A percentile compares a stretch with the other conserved stretches of the same genome.
phyloP scores from a whole-genome alignment of 1,140 invertebrate genomes.

The Drosophila pseudoananassae region DNA sequence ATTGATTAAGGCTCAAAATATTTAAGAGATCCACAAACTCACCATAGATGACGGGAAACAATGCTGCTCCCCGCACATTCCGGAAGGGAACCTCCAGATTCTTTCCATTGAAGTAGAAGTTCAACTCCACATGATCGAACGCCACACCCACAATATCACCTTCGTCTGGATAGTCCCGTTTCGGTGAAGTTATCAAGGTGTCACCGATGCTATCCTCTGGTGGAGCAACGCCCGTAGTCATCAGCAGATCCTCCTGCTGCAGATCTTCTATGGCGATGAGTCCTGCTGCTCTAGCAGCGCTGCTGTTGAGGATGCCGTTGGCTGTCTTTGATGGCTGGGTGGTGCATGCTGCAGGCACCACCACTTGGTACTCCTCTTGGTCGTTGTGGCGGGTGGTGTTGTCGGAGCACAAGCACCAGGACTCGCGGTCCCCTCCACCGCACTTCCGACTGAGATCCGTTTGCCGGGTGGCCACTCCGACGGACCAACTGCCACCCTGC shows the following conservation, averaged over 20 bases:
- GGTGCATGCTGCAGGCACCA: slow-evolving; percentile 85
- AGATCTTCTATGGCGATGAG: slow-evolving; percentile 83
- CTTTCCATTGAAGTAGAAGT: slow-evolving; percentile 97
- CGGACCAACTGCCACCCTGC: slow-evolving; percentile 97
- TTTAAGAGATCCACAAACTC: slow-evolving; percentile 72
- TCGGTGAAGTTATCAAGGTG: slow-evolving; percentile 38
- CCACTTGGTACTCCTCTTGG: slow-evolving; percentile 87
- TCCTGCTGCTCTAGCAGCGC: slow-evolving; percentile 62
- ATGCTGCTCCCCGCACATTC: slow-evolving; percentile 94
- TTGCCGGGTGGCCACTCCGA: slow-evolving; percentile 95
- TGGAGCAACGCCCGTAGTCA: slow-evolving; percentile 83
- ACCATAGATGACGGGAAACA: slow-evolving; percentile 98
- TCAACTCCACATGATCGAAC: slow-evolving; percentile 98
- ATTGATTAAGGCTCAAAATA: background rate
- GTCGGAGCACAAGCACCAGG: slow-evolving; percentile 97
- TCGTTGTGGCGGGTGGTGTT: slow-evolving; percentile 94
- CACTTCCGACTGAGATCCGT: slow-evolving; percentile 93
- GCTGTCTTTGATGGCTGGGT: slow-evolving; percentile 42
- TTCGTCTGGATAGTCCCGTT: slow-evolving; percentile 89
- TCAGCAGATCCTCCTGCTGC: slow-evolving; percentile 83
- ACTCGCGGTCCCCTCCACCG: slow-evolving; percentile 94
- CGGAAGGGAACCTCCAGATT: slow-evolving; percentile 93
- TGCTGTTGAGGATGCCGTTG: slow-evolving; percentile 85
- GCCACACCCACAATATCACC: slow-evolving; percentile 97
- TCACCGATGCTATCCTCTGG: slow-evolving; percentile 23